phyloP scores from a whole-genome alignment of 2,797 vertebrate genomes.

The Sebastes iracundus region DNA sequence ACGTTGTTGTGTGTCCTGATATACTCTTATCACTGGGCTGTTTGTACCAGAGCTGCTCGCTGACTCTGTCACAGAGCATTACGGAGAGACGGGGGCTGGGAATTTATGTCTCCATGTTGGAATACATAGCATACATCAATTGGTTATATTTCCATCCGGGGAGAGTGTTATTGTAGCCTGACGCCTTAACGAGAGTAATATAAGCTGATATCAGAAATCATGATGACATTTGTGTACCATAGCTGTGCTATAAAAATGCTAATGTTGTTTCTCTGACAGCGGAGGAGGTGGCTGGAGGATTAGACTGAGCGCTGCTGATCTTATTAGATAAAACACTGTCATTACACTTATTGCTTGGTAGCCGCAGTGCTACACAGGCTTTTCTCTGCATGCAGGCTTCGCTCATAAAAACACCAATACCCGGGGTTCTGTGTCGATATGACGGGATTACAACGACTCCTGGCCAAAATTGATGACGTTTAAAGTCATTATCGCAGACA shows the following conservation, averaged over 20 bases:
- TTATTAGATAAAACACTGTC: constrained; percentile 50
- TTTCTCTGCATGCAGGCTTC: background rate
- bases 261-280: constrained; percentile 37
- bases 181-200: constrained; percentile 51
- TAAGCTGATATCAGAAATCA: constrained; percentile 53
- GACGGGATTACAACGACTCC: background rate
- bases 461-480: background rate
- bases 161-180: constrained; percentile 9
- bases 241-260: constrained; percentile 60
- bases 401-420: constrained; percentile 12
- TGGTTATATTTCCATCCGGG: constrained; percentile 33
- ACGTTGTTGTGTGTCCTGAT: background rate
- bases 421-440: background rate
- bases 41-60: background rate
- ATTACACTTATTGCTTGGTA: background rate
- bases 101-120: constrained; percentile 5
- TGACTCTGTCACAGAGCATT: background rate
- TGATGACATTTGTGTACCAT: constrained; percentile 51
- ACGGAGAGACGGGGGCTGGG: background rate
- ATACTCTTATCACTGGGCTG: background rate
- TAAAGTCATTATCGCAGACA: background rate
- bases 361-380: background rate
- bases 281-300: constrained; percentile 30
- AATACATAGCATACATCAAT: constrained; percentile 26
- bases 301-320: constrained; percentile 37